Percentiles rank a stretch among this genome's conserved stretches.
Evolutionary conservation across 2,888 invertebrate genomes (phyloP).

Genomic region (Rhingia rostrata): DNA sequence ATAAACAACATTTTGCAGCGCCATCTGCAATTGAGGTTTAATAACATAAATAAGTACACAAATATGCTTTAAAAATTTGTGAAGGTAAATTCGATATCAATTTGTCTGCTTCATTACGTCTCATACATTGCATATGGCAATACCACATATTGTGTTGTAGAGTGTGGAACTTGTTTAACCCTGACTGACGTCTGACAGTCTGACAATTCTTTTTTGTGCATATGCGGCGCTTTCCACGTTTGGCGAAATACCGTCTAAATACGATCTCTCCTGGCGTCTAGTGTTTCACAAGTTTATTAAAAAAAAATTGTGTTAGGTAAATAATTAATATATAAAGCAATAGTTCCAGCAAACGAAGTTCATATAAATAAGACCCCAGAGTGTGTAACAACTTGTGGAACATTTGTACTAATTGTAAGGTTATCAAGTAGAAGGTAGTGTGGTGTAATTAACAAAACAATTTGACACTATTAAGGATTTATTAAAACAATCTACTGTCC

Average conservation of each 20-base stretch:
- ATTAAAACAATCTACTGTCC: not conserved
- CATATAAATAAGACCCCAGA: not conserved
- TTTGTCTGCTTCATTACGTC: too few relatives aligned
- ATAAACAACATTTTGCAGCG: too few relatives aligned
- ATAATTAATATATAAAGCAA: not conserved
- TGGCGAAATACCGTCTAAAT: slow-evolving; percentile 5
- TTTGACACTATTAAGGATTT: not conserved
- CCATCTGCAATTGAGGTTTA: too few relatives aligned
- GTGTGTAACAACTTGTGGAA: not conserved
- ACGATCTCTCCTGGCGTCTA: not conserved
- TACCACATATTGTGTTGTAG: not conserved
- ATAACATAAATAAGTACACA: too few relatives aligned
- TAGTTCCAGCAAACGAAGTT: too few relatives aligned
- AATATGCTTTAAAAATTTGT: too few relatives aligned
- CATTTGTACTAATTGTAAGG: slow-evolving; percentile 11
- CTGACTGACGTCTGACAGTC: slow-evolving; percentile 1
- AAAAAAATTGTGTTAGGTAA: slow-evolving; percentile 27
- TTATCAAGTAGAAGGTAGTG: not conserved
- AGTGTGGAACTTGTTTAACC: slow-evolving; percentile 35
- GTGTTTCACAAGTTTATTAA: slow-evolving; percentile 14
- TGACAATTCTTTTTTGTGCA: slow-evolving; percentile 39
- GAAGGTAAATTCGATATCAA: too few relatives aligned
- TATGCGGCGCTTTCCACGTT: slow-evolving; percentile 64
- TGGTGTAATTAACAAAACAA: slow-evolving; percentile 9
- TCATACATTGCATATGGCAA: slow-evolving; percentile 21